phyloP scores from a whole-genome alignment of 2,113 vertebrate species.

The Poeciliopsis occidentalis region DNA sequence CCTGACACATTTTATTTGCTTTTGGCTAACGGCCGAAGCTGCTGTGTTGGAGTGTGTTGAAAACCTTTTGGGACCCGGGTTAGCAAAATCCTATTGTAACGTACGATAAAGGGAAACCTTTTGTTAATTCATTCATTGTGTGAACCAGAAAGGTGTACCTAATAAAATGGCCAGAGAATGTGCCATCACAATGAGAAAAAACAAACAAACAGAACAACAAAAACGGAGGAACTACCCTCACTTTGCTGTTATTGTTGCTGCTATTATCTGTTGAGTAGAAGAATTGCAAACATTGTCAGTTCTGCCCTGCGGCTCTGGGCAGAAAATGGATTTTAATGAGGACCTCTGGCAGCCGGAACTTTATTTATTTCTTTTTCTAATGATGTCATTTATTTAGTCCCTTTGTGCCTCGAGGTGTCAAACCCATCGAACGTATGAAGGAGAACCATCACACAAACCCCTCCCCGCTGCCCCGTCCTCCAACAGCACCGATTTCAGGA shows the following conservation, averaged over 20 bases:
- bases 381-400: conserved; percentile 50
- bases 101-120: too few relatives aligned
- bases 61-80: too few relatives aligned
- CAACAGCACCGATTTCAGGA: conserved; percentile 25
- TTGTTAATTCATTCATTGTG: background rate
- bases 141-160: background rate
- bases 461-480: background rate
- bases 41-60: too few relatives aligned
- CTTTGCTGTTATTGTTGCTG: conserved; percentile 24
- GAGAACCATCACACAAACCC: background rate
- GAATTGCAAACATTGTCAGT: conserved; percentile 43
- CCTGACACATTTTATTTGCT: too few relatives aligned
- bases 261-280: conserved; percentile 26
- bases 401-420: conserved; percentile 38
- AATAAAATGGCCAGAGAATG: background rate
- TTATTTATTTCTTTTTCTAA: conserved; percentile 33
- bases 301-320: conserved; percentile 33
- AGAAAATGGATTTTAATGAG: conserved; percentile 51
- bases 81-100: too few relatives aligned
- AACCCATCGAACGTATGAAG: conserved; percentile 14
- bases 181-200: background rate
- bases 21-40: too few relatives aligned
- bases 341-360: conserved; percentile 41
- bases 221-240: conserved; percentile 17
- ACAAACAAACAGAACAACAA: background rate